Evolutionary conservation across 1,140 invertebrate species (phyloP).

Genomic region (Megalonaias nervosa): DNA sequence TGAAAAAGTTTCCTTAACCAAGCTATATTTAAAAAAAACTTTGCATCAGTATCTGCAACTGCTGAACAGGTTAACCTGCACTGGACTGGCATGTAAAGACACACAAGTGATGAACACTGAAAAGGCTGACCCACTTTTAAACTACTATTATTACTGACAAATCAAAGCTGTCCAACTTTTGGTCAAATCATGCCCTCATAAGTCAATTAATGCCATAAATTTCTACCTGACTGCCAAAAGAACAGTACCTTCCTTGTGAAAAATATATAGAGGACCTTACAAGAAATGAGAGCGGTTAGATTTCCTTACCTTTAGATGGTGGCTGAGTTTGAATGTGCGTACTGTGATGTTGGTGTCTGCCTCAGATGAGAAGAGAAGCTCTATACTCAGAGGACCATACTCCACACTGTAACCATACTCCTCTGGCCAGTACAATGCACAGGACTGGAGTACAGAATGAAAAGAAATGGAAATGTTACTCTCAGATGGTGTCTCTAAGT

Average conservation of each 20-base stretch:
- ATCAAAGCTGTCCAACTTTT: too few species aligned
- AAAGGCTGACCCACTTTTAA: background rate
- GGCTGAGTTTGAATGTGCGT: constrained; percentile 61
- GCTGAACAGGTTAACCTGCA: too few species aligned
- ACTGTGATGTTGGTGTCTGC: constrained; percentile 59
- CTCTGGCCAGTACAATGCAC: constrained; percentile 67
- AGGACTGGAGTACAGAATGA: constrained; percentile 43
- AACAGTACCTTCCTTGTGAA: background rate
- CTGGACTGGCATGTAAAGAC: too few species aligned
- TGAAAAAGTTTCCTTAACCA: too few species aligned
- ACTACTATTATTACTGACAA: background rate
- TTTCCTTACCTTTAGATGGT: constrained; percentile 56
- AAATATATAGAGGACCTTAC: background rate
- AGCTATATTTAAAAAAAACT: too few species aligned
- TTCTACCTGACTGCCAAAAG: background rate
- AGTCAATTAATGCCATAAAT: background rate
- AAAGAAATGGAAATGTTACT: background rate
- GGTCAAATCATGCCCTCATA: background rate
- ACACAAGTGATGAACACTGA: background rate
- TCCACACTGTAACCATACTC: constrained; percentile 67
- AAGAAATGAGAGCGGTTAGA: background rate
- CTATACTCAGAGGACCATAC: constrained; percentile 62
- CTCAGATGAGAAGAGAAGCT: constrained; percentile 62
- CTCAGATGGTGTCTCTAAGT: too few species aligned
- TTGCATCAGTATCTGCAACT: too few species aligned